Conservation (phyloP, 2,888 invertebrate species). For the Itoplectis maculator region DNA sequence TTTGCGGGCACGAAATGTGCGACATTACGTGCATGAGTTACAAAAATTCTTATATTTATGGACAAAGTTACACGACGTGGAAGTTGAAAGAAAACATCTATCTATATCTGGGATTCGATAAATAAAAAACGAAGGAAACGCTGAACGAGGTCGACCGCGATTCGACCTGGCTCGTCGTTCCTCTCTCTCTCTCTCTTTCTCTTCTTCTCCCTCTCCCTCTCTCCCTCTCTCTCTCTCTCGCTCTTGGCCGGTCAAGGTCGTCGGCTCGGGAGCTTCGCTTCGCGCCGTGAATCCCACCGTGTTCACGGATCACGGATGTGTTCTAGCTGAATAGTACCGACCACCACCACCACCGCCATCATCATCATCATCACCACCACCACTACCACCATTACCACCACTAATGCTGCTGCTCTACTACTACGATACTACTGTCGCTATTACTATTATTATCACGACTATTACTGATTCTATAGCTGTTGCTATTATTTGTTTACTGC, state of each 20-base stretch:
- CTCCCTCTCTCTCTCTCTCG: constrained; percentile 50
- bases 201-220: constrained; percentile 20
- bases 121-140: constrained; percentile 54
- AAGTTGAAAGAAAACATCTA: constrained; percentile 36
- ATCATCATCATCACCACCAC: neutral
- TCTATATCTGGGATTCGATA: constrained; percentile 59
- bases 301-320: constrained; percentile 37
- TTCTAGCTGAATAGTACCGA: constrained; percentile 22
- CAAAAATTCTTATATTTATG: neutral
- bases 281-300: constrained; percentile 59
- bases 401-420: neutral
- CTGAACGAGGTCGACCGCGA: constrained; percentile 66
- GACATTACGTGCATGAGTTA: no score
- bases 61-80: constrained; percentile 3
- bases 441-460: neutral
- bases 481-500: constrained; percentile 5
- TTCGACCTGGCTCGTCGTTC: constrained; percentile 64
- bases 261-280: constrained; percentile 67
- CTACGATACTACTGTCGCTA: neutral
- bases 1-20: no score
- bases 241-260: constrained; percentile 70
- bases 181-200: constrained; percentile 28
- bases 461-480: constrained; percentile 9
- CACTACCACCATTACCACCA: neutral
- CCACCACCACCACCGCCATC: neutral